Evolutionary conservation across 2,113 vertebrate species (phyloP).

Genomic region (Lethenteron reissneri): DNA sequence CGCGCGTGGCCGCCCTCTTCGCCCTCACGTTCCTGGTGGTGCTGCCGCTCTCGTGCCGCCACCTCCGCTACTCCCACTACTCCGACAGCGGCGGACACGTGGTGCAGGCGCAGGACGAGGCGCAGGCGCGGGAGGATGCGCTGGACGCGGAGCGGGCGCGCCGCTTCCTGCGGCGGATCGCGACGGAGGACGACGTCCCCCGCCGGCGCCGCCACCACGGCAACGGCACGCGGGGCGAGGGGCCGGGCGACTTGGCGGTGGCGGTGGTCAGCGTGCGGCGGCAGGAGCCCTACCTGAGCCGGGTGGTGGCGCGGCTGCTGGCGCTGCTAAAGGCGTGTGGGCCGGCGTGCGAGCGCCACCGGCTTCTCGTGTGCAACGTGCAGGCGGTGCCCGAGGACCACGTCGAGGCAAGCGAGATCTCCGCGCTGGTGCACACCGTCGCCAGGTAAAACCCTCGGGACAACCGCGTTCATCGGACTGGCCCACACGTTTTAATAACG

Average conservation of each 20-base stretch:
- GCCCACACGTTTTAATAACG: too few relatives aligned
- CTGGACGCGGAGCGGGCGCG: neutral
- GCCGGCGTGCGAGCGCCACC: neutral
- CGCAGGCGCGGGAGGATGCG: neutral
- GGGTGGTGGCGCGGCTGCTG: neutral
- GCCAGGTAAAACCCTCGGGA: neutral
- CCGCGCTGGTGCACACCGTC: neutral
- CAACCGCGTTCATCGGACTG: too few relatives aligned
- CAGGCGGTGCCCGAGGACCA: neutral
- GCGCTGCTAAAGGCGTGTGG: neutral
- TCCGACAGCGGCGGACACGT: neutral
- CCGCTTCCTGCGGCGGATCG: neutral
- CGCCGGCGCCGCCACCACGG: neutral
- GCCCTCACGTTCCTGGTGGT: neutral
- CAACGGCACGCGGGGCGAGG: neutral
- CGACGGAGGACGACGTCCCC: neutral
- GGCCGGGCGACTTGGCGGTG: neutral
- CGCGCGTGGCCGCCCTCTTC: too few relatives aligned
- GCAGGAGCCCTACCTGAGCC: neutral
- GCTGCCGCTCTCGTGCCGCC: conserved; percentile 1
- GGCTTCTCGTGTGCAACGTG: neutral
- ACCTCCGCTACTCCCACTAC: conserved; percentile 5
- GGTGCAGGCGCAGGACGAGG: neutral
- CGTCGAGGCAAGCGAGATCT: neutral
- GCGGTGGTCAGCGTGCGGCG: neutral